These are phyloP conservation scores for Meteorus colon DNA, from an alignment of 2,888 invertebrate species.

Conservation along the genomic window DNA sequence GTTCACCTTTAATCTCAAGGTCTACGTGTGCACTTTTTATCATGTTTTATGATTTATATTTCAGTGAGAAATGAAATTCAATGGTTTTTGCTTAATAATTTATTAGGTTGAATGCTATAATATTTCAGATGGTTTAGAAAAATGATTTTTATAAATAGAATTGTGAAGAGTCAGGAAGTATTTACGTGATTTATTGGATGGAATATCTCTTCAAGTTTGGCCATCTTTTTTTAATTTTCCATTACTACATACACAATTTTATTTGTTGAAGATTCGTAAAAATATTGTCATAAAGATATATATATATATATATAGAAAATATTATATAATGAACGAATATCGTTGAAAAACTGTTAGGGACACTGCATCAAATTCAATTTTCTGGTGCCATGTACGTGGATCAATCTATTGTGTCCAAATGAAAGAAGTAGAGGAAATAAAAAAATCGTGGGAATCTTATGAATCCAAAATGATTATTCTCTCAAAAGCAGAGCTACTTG, in stretches of 20 bases:
- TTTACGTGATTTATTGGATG: not conserved
- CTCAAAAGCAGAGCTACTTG: slow-evolving; percentile 10
- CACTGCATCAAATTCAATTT: not conserved
- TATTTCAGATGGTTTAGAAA: not conserved
- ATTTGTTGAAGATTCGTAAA: not conserved
- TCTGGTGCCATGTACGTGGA: not conserved
- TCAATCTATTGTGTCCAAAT: not conserved
- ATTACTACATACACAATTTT: slow-evolving; percentile 2
- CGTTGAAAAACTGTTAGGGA: not conserved
- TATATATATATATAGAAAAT: slow-evolving; percentile 3
- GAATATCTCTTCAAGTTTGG: not conserved
- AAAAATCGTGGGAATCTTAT: not conserved
- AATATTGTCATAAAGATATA: slow-evolving; percentile 13
- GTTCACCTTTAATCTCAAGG: not conserved
- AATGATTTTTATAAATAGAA: not conserved
- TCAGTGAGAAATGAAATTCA: not conserved
- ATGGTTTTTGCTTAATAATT: too few relatives aligned
- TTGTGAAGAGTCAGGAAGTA: not conserved
- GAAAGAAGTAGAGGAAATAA: not conserved
- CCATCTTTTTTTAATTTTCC: not conserved
- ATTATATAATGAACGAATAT: not conserved
- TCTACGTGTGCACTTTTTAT: not conserved
- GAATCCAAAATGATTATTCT: not conserved
- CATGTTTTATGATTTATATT: not conserved
- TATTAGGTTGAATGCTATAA: not conserved